Conservation (phyloP, 2,797 vertebrate species). For the Acanthurus leucopareius region DNA sequence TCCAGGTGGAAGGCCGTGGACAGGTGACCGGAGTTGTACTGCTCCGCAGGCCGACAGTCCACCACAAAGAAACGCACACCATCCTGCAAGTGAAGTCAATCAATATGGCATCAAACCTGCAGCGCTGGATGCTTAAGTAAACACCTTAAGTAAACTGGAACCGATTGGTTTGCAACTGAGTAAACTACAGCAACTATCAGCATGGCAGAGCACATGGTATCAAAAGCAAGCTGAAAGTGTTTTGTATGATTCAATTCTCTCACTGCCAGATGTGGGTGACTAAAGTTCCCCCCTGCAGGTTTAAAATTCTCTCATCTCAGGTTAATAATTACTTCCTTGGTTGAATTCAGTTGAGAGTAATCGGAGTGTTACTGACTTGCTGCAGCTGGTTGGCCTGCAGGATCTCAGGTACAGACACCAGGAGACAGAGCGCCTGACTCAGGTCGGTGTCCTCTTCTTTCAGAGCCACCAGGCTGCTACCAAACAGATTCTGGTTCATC, state of each 20-base stretch:
- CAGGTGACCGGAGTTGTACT: conserved; percentile 98
- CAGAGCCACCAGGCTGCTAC: conserved; percentile 94
- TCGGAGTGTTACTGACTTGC: conserved; percentile 83
- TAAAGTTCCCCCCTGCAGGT: too few relatives aligned
- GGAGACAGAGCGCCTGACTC: conserved; percentile 96
- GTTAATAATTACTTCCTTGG: not conserved
- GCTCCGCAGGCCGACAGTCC: conserved; percentile 98
- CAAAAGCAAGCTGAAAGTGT: too few relatives aligned
- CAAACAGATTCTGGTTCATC: conserved; percentile 98
- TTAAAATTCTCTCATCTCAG: not conserved
- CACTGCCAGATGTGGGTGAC: too few relatives aligned
- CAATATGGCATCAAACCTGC: not conserved
- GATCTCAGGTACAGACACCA: conserved; percentile 96
- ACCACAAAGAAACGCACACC: conserved; percentile 98
- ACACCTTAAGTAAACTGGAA: too few relatives aligned
- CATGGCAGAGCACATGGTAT: too few relatives aligned
- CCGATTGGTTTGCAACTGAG: too few relatives aligned
- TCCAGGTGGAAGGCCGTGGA: conserved; percentile 98
- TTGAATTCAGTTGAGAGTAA: not conserved
- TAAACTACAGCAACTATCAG: too few relatives aligned
- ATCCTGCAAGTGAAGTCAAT: conserved; percentile 84
- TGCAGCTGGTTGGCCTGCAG: conserved; percentile 98
- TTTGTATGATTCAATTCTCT: too few relatives aligned
- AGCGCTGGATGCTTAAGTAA: too few relatives aligned
- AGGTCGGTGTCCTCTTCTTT: conserved; percentile 97